phyloP scores from a whole-genome alignment of 2,888 invertebrate genomes.

The Drosophila vallismaia region DNA sequence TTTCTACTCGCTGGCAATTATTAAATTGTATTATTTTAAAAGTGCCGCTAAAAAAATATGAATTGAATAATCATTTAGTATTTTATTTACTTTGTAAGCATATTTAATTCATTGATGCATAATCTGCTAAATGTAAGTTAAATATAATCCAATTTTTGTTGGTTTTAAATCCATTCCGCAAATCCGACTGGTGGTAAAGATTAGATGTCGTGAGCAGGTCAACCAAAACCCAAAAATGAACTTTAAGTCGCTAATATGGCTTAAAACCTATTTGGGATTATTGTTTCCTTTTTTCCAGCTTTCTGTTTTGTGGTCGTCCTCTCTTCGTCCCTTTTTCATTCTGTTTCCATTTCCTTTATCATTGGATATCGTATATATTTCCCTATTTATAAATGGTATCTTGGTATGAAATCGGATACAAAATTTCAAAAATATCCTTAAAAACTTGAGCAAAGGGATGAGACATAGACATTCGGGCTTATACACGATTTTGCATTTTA shows the following conservation, averaged over 20 bases:
- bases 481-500: too few species aligned
- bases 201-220: slow-evolving; percentile 39
- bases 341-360: slow-evolving; percentile 40
- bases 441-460: too few species aligned
- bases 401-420: too few species aligned
- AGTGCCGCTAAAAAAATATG: neutral
- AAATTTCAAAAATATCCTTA: too few species aligned
- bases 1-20: neutral
- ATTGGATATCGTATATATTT: too few species aligned
- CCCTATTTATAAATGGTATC: too few species aligned
- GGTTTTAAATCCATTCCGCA: slow-evolving; percentile 31
- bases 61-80: too few species aligned
- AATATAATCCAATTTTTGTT: slow-evolving; percentile 60
- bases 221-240: slow-evolving; percentile 24
- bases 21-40: neutral
- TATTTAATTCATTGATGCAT: neutral
- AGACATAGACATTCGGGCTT: too few species aligned
- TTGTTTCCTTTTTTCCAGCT: slow-evolving; percentile 1
- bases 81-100: neutral
- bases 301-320: neutral
- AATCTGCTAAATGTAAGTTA: slow-evolving; percentile 66
- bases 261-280: slow-evolving; percentile 46
- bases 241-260: slow-evolving; percentile 50
- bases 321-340: slow-evolving; percentile 7
- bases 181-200: slow-evolving; percentile 38